Evolutionary conservation across 2,797 vertebrate genomes (phyloP), one percentile per base, ranked within the genome.

Genomic region (Spondyliosoma cantharus): DNA sequence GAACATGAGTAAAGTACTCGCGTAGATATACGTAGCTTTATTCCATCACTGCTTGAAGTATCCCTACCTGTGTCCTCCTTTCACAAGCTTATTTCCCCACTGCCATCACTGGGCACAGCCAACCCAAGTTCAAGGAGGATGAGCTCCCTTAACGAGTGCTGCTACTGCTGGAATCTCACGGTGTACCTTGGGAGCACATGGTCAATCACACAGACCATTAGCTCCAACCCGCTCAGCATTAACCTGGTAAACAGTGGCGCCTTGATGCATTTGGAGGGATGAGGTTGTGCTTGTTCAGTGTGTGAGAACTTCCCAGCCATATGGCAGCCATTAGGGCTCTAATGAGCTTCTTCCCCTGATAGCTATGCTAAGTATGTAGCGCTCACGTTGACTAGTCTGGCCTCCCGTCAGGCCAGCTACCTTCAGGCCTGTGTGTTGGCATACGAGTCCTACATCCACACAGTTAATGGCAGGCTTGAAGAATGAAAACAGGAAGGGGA

Each of bases 311-410:
- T 85, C 84, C 56, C 46, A 45, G 60, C 72, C 89, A 90, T 87
- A 79, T 92, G 91, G 86, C 79, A 86, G 78, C 78, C 79, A 90
- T 91, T 92, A 87, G 2, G 61, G 24, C 43, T 37, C 57, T 86
- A 91, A 92, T 89, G 81, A 89, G 79, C 82, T 54, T 88, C 87
- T 90, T 91, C 90, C 87, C 90, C 68, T 68, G 46, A 86, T 89
- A 89, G 83, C 79, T 67, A 80, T 82, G 76, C 74, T 83, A 67
- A 85, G 75, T 63, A 80, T 82, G 84, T 63, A 87, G 80, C 68
- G 19, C 58, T 62, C 15, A 20, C 19, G 8, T 64, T 79, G 69
- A 43, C 20, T 68, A 61, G 71, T 59, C 52, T 66, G 63, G 72
- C 54, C 53, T 56, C 53, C 49, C 77, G 69, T 72, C 67, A 86